Evolutionary conservation across 2,113 vertebrate genomes (phyloP).

Genomic region (Nematolebias whitei): DNA sequence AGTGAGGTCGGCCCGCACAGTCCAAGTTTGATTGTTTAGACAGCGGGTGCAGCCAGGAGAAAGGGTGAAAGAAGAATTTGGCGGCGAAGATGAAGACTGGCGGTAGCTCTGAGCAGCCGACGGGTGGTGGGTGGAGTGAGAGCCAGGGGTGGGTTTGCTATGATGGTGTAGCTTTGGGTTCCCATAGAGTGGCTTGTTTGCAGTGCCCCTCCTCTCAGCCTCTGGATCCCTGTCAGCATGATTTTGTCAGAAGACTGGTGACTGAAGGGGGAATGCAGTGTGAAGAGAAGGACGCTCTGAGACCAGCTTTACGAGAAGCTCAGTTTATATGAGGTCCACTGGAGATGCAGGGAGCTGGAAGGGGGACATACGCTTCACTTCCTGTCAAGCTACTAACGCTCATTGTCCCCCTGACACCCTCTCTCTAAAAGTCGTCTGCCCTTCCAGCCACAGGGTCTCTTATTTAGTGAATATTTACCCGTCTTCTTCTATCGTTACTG

Average conservation of each 20-base stretch:
- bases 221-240: constrained; percentile 60
- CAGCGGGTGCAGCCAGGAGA: constrained; percentile 38
- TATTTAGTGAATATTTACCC: constrained; percentile 40
- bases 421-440: constrained; percentile 34
- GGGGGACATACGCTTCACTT: constrained; percentile 66
- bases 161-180: constrained; percentile 35
- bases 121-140: constrained; percentile 20
- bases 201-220: constrained; percentile 36
- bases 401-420: constrained; percentile 44
- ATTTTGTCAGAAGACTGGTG: constrained; percentile 37
- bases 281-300: constrained; percentile 24
- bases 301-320: constrained; percentile 50
- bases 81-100: constrained; percentile 43
- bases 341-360: constrained; percentile 55
- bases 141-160: constrained; percentile 23
- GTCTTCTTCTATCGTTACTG: neutral
- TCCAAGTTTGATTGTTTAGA: constrained; percentile 58
- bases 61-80: constrained; percentile 32
- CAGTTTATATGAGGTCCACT: constrained; percentile 69
- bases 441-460: constrained; percentile 48
- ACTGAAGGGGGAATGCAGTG: constrained; percentile 1
- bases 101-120: constrained; percentile 10
- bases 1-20: constrained; percentile 20
- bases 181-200: constrained; percentile 39
- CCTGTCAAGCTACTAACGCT: constrained; percentile 44